Evolutionary conservation across 2,113 vertebrate genomes (phyloP).

Genomic region (Oxygymnocypris stewartii): DNA sequence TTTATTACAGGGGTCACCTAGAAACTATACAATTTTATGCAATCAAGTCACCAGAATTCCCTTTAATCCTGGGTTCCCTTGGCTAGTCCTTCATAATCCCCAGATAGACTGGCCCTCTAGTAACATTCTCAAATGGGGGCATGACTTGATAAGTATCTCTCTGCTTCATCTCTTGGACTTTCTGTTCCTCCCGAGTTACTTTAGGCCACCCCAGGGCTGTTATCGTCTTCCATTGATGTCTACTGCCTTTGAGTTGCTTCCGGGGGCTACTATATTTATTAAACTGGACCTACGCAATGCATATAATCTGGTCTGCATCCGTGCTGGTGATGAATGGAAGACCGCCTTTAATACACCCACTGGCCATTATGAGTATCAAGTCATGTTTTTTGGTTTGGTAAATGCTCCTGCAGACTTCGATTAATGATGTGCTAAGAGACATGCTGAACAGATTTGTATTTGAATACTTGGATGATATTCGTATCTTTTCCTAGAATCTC

Average conservation of each 20-base stretch:
- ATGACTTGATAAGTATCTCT: too few species aligned
- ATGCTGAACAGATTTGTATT: not conserved
- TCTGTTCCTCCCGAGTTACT: too few species aligned
- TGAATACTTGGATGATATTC: not conserved
- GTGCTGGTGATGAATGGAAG: not conserved
- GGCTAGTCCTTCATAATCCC: too few species aligned
- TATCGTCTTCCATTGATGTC: not conserved
- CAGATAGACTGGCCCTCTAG: too few species aligned
- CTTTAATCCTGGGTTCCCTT: too few species aligned
- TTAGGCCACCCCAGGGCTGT: too few species aligned
- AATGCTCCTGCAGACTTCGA: not conserved
- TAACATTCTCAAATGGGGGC: too few species aligned
- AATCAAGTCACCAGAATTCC: too few species aligned
- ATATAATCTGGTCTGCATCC: not conserved
- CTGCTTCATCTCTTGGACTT: too few species aligned
- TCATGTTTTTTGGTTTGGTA: not conserved
- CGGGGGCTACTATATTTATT: not conserved
- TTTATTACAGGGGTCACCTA: too few species aligned
- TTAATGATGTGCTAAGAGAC: not conserved
- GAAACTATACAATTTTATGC: too few species aligned
- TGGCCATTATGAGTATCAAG: not conserved
- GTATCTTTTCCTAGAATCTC: not conserved
- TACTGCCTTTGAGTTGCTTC: not conserved
- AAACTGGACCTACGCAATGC: not conserved
- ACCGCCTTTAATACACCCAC: not conserved